These are phyloP conservation scores for Meliscaeva auricollis DNA, from an alignment of 2,888 invertebrate genomes.

Conservation along the genomic window DNA sequence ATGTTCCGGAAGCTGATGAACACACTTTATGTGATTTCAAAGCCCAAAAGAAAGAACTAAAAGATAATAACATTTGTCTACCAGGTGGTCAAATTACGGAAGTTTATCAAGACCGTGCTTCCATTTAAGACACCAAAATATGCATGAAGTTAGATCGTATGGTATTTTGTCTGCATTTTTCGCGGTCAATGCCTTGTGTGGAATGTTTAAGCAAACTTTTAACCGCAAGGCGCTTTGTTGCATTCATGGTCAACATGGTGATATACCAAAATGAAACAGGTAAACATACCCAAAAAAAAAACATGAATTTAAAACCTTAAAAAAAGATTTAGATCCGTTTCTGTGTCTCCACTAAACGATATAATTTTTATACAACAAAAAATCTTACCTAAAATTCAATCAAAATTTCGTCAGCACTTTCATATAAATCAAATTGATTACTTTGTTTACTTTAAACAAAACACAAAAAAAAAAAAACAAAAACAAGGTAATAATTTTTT, in stretches of 20 bases:
- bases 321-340: too few relatives aligned
- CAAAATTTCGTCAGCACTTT: constrained; percentile 55
- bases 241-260: constrained; percentile 20
- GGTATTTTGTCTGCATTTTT: neutral
- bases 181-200: neutral
- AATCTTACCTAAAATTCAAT: constrained; percentile 38
- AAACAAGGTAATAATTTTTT: constrained; percentile 11
- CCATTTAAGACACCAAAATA: too few relatives aligned
- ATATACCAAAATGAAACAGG: too few relatives aligned
- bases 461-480: neutral
- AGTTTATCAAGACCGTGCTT: too few relatives aligned
- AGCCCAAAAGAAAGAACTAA: too few relatives aligned
- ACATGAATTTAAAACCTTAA: neutral
- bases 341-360: neutral
- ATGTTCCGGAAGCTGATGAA: too few relatives aligned
- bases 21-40: too few relatives aligned
- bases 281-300: constrained; percentile 13
- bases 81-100: too few relatives aligned
- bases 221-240: neutral
- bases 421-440: constrained; percentile 32
- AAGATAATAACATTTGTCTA: too few relatives aligned
- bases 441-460: constrained; percentile 20
- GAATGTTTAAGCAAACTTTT: neutral
- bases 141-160: too few relatives aligned
- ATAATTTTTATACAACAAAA: neutral